Base-by-base conservation (phyloP, 2,888 invertebrate species). In the Uloborus plumipes region DNA sequence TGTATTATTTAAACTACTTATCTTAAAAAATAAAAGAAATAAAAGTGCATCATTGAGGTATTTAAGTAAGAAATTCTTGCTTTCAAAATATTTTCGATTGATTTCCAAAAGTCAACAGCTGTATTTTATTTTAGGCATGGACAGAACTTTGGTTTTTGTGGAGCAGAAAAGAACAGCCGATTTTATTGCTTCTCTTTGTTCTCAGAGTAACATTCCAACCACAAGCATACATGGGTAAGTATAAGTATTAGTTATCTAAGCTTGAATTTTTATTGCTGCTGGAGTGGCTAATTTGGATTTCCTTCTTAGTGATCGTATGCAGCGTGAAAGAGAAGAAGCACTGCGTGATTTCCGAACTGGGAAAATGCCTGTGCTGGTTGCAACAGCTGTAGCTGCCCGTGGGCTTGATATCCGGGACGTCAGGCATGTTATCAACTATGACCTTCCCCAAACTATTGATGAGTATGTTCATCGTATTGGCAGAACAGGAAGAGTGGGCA, bases 331-430 rank as follows among this genome's bases (percentile, higher is more conserved):
- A n/a, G 94, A 94, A 87, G 90, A 91, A 85, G 94, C 94, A 0
- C 88, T 95, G n/a, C 69, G 87, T 0, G 95, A 96, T 88, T 98
- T 99, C 89, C 94, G 94, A 88, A 90, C 89, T 18, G 96, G 96
- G 0, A 90, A 89, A 16, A 93, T 94, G 88, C 92, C 92, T 65
- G 93, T 98, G 55, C 90, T 99, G 0, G 96, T 99, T 0, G 98
- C 98, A 0, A 99, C 99, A 0, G 95, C 96, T 0, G 98, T 99
- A 0, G 97, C 97, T 0, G 95, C 98, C 0, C 91, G 99, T 75
- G 99, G 99, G 0, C 90, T 98, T 0, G 94, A 98, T 88, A 97
- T 98, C 49, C 93, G 93, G 85, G 94, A 94, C 75, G 94, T 97
- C 0, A 92, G 93, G 4, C 87, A 89, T 74, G 91, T 91, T 0